These are phyloP conservation scores for Capitella teleta DNA, from an alignment of 1,140 invertebrate genomes.

Conservation along the genomic window DNA sequence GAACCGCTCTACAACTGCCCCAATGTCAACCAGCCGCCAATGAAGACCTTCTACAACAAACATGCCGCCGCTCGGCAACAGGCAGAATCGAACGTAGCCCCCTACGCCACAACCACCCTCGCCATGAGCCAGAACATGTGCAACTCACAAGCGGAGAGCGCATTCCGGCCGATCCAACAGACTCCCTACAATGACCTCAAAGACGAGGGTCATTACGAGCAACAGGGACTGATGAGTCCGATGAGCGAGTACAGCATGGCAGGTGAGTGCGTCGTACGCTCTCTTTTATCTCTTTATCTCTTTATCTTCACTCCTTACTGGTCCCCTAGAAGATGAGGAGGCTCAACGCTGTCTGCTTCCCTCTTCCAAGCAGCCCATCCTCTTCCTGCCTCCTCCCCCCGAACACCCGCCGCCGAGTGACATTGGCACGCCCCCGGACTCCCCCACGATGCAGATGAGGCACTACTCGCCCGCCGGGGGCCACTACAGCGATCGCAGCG, in stretches of 20 bases:
- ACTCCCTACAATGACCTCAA: constrained; percentile 28
- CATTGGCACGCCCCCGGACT: constrained; percentile 24
- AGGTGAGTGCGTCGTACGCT: too few species aligned
- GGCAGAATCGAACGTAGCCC: constrained; percentile 52
- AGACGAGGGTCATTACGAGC: constrained; percentile 36
- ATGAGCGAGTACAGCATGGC: constrained; percentile 34
- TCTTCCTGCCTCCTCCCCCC: constrained; percentile 62
- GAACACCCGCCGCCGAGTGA: constrained; percentile 60
- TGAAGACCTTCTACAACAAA: constrained; percentile 71
- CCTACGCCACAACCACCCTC: constrained; percentile 71
- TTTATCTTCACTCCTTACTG: too few species aligned
- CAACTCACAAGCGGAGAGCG: background rate
- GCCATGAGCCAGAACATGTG: constrained; percentile 30
- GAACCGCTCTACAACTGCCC: constrained; percentile 25
- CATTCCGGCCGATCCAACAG: constrained; percentile 26
- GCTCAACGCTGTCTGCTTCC: too few species aligned
- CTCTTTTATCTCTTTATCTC: too few species aligned
- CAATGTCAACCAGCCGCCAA: constrained; percentile 21
- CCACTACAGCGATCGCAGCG: background rate
- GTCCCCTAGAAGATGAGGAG: too few species aligned
- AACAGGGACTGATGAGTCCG: constrained; percentile 26
- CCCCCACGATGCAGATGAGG: constrained; percentile 12
- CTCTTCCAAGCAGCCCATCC: constrained; percentile 4
- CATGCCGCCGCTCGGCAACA: constrained; percentile 40
- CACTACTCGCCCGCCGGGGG: background rate